These are phyloP conservation scores for Hyaena hyaena DNA, from an alignment of 2,113 vertebrate species.

Conservation along the genomic window DNA sequence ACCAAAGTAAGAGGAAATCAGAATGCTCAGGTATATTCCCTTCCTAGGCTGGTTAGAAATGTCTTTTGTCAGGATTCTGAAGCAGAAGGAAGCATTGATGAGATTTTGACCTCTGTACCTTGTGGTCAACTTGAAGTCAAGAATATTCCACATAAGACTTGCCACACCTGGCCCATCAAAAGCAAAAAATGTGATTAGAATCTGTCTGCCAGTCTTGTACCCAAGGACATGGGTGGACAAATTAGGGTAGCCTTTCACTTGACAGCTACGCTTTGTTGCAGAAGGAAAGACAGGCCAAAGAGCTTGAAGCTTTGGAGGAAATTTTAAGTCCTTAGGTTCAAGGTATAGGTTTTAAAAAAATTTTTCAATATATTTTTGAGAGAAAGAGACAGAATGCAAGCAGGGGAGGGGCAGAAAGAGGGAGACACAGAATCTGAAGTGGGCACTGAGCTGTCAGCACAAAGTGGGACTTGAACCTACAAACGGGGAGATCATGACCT, in stretches of 20 bases:
- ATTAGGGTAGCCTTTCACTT: background rate
- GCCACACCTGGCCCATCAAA: background rate
- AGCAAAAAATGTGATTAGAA: background rate
- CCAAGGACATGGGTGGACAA: background rate
- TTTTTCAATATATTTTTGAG: no score
- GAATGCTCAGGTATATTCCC: background rate
- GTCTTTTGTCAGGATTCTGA: conserved; percentile 6
- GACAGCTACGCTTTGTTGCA: background rate
- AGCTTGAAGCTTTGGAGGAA: background rate
- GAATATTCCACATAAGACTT: conserved; percentile 1
- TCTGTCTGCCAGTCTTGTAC: background rate
- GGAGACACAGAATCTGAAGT: no score
- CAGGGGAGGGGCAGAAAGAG: no score
- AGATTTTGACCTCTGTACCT: background rate
- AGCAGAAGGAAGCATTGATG: background rate
- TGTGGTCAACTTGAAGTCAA: conserved; percentile 34
- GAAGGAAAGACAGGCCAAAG: background rate
- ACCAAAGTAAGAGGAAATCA: background rate
- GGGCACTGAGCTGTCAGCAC: no score
- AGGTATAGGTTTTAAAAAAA: background rate
- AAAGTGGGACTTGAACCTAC: no score
- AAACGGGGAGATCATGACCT: no score
- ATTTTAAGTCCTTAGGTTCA: conserved; percentile 7
- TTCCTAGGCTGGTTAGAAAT: background rate
- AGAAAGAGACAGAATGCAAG: no score